Base-by-base conservation (phyloP, 2,113 vertebrate genomes). In the Phodopus roborovskii region DNA sequence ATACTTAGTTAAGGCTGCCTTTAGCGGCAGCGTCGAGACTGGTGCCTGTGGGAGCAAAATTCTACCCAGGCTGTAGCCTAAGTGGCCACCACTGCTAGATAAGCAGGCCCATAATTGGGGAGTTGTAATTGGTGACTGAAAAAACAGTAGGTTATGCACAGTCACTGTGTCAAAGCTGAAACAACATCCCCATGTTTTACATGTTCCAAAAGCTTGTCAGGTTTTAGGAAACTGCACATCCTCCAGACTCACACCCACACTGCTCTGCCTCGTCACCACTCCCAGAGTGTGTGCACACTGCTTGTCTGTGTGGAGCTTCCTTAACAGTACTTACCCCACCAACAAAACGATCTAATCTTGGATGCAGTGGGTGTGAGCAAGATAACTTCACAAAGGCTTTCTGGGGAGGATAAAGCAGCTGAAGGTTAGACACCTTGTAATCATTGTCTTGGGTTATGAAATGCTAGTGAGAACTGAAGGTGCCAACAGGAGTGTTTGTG, bases 251-350 rank as follows among this genome's bases (percentile, higher is more conserved):
- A 66, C 8, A 45, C 6, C 50, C 64, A 68, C 20, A 58, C 85
- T 78, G 30, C 78, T 78, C 74, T 87, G 1, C 39, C 28, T 56
- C 33, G 84, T 84, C 48, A 53, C 48, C 77, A 17, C 71, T 84
- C 88, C 79, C 30, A 74, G 91, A 87, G 45, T 90, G 36, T 74
- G 12, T 79, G 93, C 83, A 16, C 74, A 91, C 70, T 64, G 26
- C 85, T 92, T 91, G 71, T 33, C 26, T 75, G 5, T 86, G 66
- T 90, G 10, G 42, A 58, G n/a, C 48, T 90, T 90, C 88, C 95
- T 64, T 94, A 50, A 62, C 24, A 75, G 15, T 74, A 70, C 12
- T 26, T 77, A 13, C 6, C 50, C 45, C 56, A 78, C 26, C 20
- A 58, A 3, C 16, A 16, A 33, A 89, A 90, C n/a, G 1, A n/a